Base-by-base conservation (phyloP, 92 coral and sea anemone genomes). In the Palythoa heliodiscus region DNA sequence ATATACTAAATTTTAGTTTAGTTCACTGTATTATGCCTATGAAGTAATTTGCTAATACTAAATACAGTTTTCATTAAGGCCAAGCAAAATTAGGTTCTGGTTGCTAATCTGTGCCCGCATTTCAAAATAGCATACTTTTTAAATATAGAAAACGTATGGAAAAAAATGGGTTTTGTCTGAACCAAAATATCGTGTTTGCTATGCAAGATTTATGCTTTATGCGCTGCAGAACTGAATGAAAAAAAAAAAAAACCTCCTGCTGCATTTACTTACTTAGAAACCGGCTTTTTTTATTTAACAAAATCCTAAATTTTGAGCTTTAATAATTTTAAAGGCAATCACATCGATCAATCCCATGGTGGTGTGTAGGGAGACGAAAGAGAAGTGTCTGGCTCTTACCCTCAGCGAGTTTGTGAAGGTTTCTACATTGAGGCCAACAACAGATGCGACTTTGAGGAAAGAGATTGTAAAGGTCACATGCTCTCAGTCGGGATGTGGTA, bases 391-490 rank as follows among this genome's bases (percentile, higher is more conserved):
- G 68, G 68, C 68, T 60, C 68, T 60, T 9, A 23, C 68, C 20
- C 68, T 2, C 22, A 60, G 1, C n/a, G 68, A 60, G 68, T 60
- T 60, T 60, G 68, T 23, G 7, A 60, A 60, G 68, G 22, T 60
- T 60, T 60, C 68, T 15, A 71, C 39, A 37, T 9, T 5, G 40
- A 71, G 76, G 29, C 76, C 53, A 71, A 39, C 40, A 47, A 71
- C 76, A 12, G 52, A 39, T 71, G 76, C 47, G 52, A 39, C 76
- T 15, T 60, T 60, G 17, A 60, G 61, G n/a, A 71, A 47, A 71
- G 9, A 71, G 76, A 39, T 37, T 37, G 52, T 17, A 40, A 71
- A 71, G 52, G 52, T 39, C 52, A 47, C 52, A 10, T 37, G 76
- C 7, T 29, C 22, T 14, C 76, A 71, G 23, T 39, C 47, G 52